Evolutionary conservation across 1,140 invertebrate species (phyloP).

Genomic region (Bombus haemorrhoidalis): DNA sequence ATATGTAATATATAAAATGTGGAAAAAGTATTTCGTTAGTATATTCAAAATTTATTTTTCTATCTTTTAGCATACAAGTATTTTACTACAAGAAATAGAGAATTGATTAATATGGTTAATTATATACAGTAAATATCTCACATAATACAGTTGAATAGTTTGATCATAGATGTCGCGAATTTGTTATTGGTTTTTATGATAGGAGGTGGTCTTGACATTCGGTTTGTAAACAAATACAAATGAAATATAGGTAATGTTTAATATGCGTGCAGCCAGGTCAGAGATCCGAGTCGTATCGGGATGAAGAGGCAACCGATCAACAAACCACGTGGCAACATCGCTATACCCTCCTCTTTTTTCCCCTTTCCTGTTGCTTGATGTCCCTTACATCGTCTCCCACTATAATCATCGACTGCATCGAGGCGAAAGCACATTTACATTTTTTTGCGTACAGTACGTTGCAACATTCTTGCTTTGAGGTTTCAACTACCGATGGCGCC

Average conservation of each 20-base stretch:
- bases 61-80: background rate
- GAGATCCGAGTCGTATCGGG: slow-evolving; percentile 51
- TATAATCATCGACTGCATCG: slow-evolving; percentile 49
- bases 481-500: slow-evolving; percentile 53
- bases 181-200: background rate
- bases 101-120: background rate
- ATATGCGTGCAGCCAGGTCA: slow-evolving; percentile 38
- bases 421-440: slow-evolving; percentile 56
- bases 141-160: background rate
- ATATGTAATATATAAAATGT: too few species aligned
- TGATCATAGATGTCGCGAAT: background rate
- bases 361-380: slow-evolving; percentile 32
- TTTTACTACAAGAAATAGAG: background rate
- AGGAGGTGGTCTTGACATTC: background rate
- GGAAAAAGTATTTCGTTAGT: background rate
- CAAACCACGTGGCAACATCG: slow-evolving; percentile 62
- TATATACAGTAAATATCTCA: background rate
- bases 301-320: slow-evolving; percentile 53
- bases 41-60: background rate
- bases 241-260: slow-evolving; percentile 21
- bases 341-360: slow-evolving; percentile 43
- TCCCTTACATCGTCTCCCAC: slow-evolving; percentile 44
- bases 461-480: slow-evolving; percentile 52
- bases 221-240: background rate
- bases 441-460: slow-evolving; percentile 45